phyloP scores from a whole-genome alignment of 2,113 vertebrate genomes.

The Phyllopteryx taeniolatus region DNA sequence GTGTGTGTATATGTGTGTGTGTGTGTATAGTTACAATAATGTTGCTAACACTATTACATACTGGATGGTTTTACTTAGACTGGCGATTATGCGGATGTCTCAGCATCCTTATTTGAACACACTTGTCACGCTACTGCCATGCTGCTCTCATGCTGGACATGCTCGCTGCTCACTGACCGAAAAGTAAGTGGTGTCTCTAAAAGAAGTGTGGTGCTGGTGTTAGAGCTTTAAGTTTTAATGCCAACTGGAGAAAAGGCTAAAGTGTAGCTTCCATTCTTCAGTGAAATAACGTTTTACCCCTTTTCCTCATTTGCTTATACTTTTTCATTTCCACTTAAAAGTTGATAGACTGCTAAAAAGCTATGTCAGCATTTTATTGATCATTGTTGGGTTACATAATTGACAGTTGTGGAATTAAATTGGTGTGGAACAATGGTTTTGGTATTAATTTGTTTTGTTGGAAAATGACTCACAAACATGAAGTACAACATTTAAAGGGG shows the following conservation, averaged over 20 bases:
- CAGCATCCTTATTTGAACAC: slow-evolving; percentile 61
- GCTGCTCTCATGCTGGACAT: slow-evolving; percentile 57
- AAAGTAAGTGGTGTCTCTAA: slow-evolving; percentile 35
- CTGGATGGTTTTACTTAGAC: slow-evolving; percentile 66
- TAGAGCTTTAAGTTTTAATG: neutral
- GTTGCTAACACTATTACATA: slow-evolving; percentile 67
- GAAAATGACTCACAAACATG: slow-evolving; percentile 13
- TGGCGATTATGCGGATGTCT: slow-evolving; percentile 67
- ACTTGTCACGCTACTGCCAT: slow-evolving; percentile 65
- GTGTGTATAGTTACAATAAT: slow-evolving; percentile 59
- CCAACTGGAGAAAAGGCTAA: slow-evolving; percentile 31
- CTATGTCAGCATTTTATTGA: slow-evolving; percentile 1
- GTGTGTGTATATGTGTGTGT: slow-evolving; percentile 22
- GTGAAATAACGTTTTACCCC: neutral
- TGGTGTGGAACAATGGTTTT: slow-evolving; percentile 8
- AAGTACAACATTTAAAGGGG: neutral
- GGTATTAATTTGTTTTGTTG: slow-evolving; percentile 12
- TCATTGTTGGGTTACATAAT: neutral
- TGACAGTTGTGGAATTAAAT: neutral
- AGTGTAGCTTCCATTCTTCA: slow-evolving; percentile 14
- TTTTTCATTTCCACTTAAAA: neutral
- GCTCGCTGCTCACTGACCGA: slow-evolving; percentile 28
- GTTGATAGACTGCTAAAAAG: neutral
- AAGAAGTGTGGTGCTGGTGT: slow-evolving; percentile 23
- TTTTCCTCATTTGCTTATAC: slow-evolving; percentile 5